Conservation (phyloP, 1,140 invertebrate species). For the Nylanderia fulva region DNA sequence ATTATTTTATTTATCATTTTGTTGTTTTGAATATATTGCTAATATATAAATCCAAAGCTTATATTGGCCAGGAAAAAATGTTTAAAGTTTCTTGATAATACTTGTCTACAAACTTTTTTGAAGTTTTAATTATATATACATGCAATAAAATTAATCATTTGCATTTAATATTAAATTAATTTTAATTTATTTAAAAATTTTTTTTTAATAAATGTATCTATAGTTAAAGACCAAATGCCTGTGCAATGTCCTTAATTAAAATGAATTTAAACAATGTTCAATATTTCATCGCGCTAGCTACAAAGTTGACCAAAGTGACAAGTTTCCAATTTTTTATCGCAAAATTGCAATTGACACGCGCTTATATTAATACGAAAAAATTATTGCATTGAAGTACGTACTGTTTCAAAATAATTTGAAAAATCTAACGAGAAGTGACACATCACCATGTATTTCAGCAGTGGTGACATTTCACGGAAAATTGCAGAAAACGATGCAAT, state of each 20-base stretch:
- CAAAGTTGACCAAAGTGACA: background rate
- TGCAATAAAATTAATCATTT: background rate
- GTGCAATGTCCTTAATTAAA: background rate
- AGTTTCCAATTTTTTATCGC: background rate
- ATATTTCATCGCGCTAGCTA: background rate
- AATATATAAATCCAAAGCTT: no score
- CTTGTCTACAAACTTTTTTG: background rate
- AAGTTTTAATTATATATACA: background rate
- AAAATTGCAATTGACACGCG: background rate
- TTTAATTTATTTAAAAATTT: background rate
- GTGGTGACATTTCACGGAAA: background rate
- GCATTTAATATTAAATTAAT: background rate
- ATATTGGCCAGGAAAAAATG: background rate
- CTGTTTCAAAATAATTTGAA: conserved; percentile 20
- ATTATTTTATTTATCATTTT: background rate
- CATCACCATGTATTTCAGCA: background rate
- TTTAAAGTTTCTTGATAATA: background rate
- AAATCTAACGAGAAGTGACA: conserved; percentile 30
- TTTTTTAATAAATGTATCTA: background rate
- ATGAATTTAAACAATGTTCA: background rate
- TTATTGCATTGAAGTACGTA: background rate
- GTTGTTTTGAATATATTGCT: no score
- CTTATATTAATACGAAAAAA: background rate
- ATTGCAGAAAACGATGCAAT: background rate
- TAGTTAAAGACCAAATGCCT: background rate